These are phyloP conservation scores for Plotosus lineatus DNA, from an alignment of 2,113 vertebrate genomes.

Conservation along the genomic window DNA sequence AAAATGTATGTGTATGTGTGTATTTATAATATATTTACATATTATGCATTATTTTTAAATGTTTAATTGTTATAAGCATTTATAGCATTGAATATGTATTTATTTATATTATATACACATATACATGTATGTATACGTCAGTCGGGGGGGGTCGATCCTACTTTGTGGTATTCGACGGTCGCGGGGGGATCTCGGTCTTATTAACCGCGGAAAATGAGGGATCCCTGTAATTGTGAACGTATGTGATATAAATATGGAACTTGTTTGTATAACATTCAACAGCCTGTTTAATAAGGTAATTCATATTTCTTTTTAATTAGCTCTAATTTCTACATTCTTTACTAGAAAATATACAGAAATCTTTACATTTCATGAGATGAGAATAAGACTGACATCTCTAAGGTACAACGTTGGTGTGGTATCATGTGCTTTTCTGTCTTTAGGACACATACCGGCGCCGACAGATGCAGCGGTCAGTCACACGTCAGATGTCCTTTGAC, in stretches of 20 bases:
- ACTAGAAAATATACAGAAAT: background rate
- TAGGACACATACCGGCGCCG: slow-evolving; percentile 93
- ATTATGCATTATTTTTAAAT: too few species aligned
- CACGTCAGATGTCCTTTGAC: slow-evolving; percentile 96
- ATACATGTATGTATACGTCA: too few species aligned
- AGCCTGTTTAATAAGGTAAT: background rate
- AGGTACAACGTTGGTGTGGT: background rate
- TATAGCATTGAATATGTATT: too few species aligned
- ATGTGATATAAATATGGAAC: background rate
- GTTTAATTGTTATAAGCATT: too few species aligned
- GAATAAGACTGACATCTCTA: background rate
- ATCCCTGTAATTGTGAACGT: too few species aligned
- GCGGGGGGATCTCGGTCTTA: too few species aligned
- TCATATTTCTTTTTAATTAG: background rate
- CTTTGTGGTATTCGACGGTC: too few species aligned
- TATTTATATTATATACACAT: too few species aligned
- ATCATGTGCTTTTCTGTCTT: background rate
- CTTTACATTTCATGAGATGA: background rate
- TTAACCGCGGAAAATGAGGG: too few species aligned
- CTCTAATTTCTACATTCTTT: background rate
- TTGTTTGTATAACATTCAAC: background rate
- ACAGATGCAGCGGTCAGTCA: slow-evolving; percentile 90
- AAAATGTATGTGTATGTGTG: too few species aligned
- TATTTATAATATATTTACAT: too few species aligned
- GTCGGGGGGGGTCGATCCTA: too few species aligned